Evolutionary conservation across 2,113 vertebrate genomes (phyloP), one percentile per base, ranked within the genome.

Genomic region (Scomber colias): DNA sequence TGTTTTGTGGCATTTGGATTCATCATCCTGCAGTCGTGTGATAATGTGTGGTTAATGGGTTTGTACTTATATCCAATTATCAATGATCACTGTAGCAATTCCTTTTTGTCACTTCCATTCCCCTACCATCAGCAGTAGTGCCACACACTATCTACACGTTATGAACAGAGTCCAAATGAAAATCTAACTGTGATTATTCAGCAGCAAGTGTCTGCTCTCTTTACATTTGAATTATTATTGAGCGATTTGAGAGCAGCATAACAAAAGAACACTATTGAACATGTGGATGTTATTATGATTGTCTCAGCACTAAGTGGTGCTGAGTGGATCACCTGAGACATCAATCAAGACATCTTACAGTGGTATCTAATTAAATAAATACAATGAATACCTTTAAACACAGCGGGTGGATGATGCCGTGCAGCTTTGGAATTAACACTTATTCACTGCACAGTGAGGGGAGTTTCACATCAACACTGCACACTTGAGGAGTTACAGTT

Each of bases 351-450:
- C 72, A 65, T 75, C 75, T 82, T 61, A 72, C 72, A 75, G 63
- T 21, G 63, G 76, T 65, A 68, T 51, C 40, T 81, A 83, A 90
- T 92, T 86, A 87, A 82, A 85, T 71, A 79, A 83, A 76, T 75
- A 48, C 51, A 53, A 61, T 49, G 81, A 67, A 64, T 77, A 64
- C 57, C 31, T 69, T 69, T 12, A 81, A 61, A 67, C 79, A 8
- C 87, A 87, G 90, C 70, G 2, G 72, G 86, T 56, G 71, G 60
- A 75, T 59, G 45, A 76, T 46, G 69, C 17, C 83, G 14, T 50
- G 73, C 81, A 74, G 88, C 75, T 84, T 74, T 86, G 87, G 81
- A 82, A 63, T 82, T 83, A 84, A 91, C 86, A 87, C 78, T 46
- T 85, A 72, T 83, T 87, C 75, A 19, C 77, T 61, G 72, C 77